Evolutionary conservation across 2,113 vertebrate genomes (phyloP).

Genomic region (Regulus satrapa): DNA sequence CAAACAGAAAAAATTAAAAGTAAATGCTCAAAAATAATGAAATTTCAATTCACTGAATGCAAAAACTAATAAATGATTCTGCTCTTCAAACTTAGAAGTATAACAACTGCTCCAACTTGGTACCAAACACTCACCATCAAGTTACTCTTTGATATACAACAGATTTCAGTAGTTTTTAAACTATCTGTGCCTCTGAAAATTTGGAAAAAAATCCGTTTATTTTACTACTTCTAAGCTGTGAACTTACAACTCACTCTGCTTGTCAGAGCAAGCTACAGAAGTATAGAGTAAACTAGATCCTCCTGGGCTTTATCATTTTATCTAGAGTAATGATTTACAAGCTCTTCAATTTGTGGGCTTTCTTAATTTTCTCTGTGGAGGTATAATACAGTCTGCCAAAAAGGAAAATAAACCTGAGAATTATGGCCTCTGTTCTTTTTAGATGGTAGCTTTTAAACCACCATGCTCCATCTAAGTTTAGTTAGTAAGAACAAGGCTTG

Average conservation of each 20-base stretch:
- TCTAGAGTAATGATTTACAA: background rate
- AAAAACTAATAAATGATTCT: background rate
- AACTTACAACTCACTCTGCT: background rate
- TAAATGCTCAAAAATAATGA: background rate
- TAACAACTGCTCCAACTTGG: background rate
- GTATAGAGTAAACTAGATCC: background rate
- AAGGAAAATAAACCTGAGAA: background rate
- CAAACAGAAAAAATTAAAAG: background rate
- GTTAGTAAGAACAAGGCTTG: background rate
- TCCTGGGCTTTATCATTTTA: background rate
- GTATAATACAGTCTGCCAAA: background rate
- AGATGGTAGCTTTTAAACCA: background rate
- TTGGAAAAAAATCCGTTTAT: fast-evolving
- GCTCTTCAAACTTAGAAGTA: background rate
- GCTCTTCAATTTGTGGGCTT: background rate
- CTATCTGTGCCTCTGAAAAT: background rate
- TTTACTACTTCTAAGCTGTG: background rate
- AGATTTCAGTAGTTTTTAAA: background rate
- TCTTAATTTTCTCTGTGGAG: background rate
- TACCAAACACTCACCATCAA: background rate
- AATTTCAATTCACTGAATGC: background rate
- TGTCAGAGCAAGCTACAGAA: background rate
- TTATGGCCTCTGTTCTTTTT: background rate
- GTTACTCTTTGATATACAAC: background rate
- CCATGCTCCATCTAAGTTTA: background rate